Conservation (phyloP, 2,797 vertebrate species). For the Epinephelus malabaricus region DNA sequence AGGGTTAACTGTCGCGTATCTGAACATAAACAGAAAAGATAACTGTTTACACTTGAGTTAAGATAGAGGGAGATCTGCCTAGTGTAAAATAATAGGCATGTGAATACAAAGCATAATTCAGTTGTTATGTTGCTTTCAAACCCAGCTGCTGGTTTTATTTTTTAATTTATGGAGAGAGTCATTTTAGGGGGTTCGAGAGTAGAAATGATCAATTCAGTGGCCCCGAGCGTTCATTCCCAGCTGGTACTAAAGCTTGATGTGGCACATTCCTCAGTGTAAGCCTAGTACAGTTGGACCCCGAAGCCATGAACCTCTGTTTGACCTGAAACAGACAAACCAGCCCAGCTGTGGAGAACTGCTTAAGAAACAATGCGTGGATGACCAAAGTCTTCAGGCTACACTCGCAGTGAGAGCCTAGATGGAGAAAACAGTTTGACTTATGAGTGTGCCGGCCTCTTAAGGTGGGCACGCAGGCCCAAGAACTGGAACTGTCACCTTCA, state of each 20-base stretch:
- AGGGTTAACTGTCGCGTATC: constrained; percentile 67
- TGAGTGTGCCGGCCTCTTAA: constrained; percentile 59
- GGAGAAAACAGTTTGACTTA: constrained; percentile 71
- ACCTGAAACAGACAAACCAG: constrained; percentile 70
- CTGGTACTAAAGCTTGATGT: constrained; percentile 59
- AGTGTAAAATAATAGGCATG: constrained; percentile 41
- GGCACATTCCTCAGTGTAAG: constrained; percentile 74
- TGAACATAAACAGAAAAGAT: constrained; percentile 76
- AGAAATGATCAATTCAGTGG: constrained; percentile 59
- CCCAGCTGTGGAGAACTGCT: constrained; percentile 71
- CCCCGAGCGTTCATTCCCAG: constrained; percentile 53
- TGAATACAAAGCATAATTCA: constrained; percentile 68
- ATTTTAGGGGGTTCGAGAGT: constrained; percentile 22
- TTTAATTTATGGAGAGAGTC: constrained; percentile 24
- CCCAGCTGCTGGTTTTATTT: constrained; percentile 25
- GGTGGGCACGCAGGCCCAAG: constrained; percentile 59
- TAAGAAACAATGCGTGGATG: constrained; percentile 69
- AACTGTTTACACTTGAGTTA: constrained; percentile 73
- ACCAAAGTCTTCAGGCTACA: constrained; percentile 76
- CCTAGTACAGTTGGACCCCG: constrained; percentile 67
- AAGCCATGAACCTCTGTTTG: constrained; percentile 75
- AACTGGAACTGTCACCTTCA: constrained; percentile 66
- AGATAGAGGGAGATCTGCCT: constrained; percentile 70
- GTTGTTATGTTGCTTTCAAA: constrained; percentile 65
- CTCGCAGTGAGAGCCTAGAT: constrained; percentile 53